Conservation (phyloP, 1,140 invertebrate species). For the Leptopilina clavipes region DNA sequence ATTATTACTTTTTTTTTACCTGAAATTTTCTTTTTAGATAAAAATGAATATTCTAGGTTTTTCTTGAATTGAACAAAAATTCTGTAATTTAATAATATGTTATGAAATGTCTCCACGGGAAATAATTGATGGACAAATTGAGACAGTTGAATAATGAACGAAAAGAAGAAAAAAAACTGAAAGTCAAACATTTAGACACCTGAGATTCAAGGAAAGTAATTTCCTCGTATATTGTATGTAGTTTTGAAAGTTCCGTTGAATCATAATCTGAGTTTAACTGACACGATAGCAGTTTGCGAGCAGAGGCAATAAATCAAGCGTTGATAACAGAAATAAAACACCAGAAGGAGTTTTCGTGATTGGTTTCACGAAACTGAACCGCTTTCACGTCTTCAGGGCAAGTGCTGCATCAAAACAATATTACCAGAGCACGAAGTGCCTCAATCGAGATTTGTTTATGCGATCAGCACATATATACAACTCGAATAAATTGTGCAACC, state of each 20-base stretch:
- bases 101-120: too few relatives aligned
- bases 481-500: slow-evolving; percentile 12
- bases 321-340: slow-evolving; percentile 33
- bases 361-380: slow-evolving; percentile 21
- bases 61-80: too few relatives aligned
- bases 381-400: slow-evolving; percentile 27
- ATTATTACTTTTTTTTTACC: too few relatives aligned
- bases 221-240: neutral
- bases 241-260: neutral
- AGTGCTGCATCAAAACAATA: slow-evolving; percentile 30
- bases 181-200: too few relatives aligned
- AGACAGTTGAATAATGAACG: too few relatives aligned
- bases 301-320: slow-evolving; percentile 11
- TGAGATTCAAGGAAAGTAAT: neutral
- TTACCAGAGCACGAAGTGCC: slow-evolving; percentile 25
- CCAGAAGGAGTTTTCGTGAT: slow-evolving; percentile 13
- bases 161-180: neutral
- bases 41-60: too few relatives aligned
- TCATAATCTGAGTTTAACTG: neutral
- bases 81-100: too few relatives aligned
- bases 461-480: neutral
- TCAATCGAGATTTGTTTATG: slow-evolving; percentile 29
- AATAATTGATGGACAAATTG: too few relatives aligned
- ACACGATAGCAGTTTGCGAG: neutral
- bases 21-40: too few relatives aligned